These are phyloP conservation scores for Serripes groenlandicus DNA, from an alignment of 2,888 invertebrate species.

Conservation along the genomic window DNA sequence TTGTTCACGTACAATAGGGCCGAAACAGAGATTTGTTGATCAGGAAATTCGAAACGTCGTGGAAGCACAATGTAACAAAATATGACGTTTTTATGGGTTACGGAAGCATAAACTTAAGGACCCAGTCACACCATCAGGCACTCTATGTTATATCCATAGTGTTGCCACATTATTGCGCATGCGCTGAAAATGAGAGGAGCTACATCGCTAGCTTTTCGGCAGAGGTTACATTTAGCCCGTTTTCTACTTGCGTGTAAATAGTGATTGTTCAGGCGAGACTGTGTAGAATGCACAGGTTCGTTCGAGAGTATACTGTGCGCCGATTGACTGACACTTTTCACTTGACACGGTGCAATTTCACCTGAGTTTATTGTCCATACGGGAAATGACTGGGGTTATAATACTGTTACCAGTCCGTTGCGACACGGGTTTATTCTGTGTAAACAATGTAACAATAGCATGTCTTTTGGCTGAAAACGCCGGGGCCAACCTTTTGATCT, in stretches of 20 bases:
- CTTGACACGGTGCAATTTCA: too few relatives aligned
- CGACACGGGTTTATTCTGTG: not conserved
- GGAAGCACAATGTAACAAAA: conserved; percentile 64
- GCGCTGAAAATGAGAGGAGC: too few relatives aligned
- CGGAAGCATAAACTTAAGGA: conserved; percentile 24
- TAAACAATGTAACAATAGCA: conserved; percentile 6
- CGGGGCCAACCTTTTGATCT: conserved; percentile 7
- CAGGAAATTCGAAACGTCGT: conserved; percentile 49
- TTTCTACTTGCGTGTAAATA: too few relatives aligned
- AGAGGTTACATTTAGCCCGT: too few relatives aligned
- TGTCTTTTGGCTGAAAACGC: not conserved
- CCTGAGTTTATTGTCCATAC: conserved; percentile 18
- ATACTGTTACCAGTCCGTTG: conserved; percentile 14
- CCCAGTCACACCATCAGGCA: too few relatives aligned
- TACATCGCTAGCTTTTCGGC: too few relatives aligned
- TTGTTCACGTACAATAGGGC: conserved; percentile 72
- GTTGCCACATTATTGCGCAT: too few relatives aligned
- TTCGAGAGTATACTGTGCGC: too few relatives aligned
- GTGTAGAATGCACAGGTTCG: too few relatives aligned
- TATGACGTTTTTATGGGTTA: conserved; percentile 32
- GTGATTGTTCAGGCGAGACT: too few relatives aligned
- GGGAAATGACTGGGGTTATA: conserved; percentile 8
- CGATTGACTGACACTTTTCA: too few relatives aligned
- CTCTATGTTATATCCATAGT: too few relatives aligned
- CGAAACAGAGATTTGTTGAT: conserved; percentile 70